phyloP scores from a whole-genome alignment of 2,113 vertebrate species.

The human (Homo sapiens) region DNA sequence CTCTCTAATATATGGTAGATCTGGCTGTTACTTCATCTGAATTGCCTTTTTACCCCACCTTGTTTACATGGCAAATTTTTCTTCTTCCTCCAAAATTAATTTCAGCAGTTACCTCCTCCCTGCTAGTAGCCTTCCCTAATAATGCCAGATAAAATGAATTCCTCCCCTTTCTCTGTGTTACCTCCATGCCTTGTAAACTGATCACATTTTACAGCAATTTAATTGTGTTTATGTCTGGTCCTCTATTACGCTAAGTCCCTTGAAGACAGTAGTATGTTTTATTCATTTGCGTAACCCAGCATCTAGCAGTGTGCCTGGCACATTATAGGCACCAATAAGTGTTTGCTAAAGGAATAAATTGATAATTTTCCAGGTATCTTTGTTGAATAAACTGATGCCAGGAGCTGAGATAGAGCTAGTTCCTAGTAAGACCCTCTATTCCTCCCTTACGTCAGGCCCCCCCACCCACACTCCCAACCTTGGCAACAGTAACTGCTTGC shows the following conservation, averaged over 20 bases:
- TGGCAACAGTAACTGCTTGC: not conserved
- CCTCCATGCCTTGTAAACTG: not conserved
- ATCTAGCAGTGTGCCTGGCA: not conserved
- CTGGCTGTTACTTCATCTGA: not conserved
- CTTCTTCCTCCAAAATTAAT: not conserved
- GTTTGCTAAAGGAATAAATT: not conserved
- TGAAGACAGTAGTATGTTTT: not conserved
- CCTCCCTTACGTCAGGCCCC: rapidly evolving
- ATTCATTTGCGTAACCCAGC: not conserved
- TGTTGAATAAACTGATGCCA: not conserved
- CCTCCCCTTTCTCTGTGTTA: not conserved
- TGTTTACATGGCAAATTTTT: not conserved
- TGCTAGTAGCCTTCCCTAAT: not conserved
- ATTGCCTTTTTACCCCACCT: not conserved
- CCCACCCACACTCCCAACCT: not conserved
- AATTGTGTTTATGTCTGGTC: not conserved
- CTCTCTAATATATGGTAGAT: not conserved
- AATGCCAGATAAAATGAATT: not conserved
- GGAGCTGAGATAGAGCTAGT: not conserved
- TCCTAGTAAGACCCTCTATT: not conserved
- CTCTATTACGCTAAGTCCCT: not conserved
- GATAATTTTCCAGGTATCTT: not conserved
- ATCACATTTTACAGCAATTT: not conserved
- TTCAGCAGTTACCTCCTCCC: not conserved
- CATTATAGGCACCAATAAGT: not conserved